Evolutionary conservation across 1,140 invertebrate genomes (phyloP), one percentile per base, ranked within the genome.

Genomic region (Nasonia giraulti): DNA sequence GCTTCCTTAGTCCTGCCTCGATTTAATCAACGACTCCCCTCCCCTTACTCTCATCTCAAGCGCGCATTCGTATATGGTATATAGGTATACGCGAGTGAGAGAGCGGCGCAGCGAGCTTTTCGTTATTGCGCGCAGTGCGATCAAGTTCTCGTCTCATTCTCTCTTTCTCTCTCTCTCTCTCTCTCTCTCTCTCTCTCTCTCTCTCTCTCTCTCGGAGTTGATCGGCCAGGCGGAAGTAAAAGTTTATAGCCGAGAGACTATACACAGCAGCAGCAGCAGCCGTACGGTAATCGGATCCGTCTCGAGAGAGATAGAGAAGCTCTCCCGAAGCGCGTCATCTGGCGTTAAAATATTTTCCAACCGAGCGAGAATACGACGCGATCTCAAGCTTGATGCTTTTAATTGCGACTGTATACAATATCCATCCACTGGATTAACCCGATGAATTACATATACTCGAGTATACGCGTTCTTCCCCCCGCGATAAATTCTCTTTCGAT

Each of bases 251-350:
- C 27, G 74, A 40, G 50, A 55, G 50, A 55, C 50, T 55, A 55
- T 55, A 55, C 50, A 55, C 50, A 55, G 50, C 12, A 55, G 50
- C 50, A 55, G 40, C 40, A 33, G 37, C 37, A 33, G 55, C 71
- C 71, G 40, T 71, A 77, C 33, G 27, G 82, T 83, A 83, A 83
- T 83, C 62, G 73, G 82, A 83, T 83, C 82, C 76, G 82, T 69
- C 66, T 83, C 75, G 74, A 73, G 31, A 27, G 27, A 27, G 27
- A 27, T 27, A 73, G 55, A 62, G 55, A 62, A 62, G 14, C 55
- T 62, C 55, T 62, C n/a, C 55, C 17, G 55, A 44, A 68, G 20
- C 40, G 55, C 74, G 82, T 83, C 82, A 83, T 83, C 74, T 82
- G 81, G 40, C 75, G 8, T 78, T 47, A 62, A 78, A 83, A 83